Evolutionary conservation across 2,113 vertebrate genomes (phyloP).

Genomic region (Erythrocebus patas): DNA sequence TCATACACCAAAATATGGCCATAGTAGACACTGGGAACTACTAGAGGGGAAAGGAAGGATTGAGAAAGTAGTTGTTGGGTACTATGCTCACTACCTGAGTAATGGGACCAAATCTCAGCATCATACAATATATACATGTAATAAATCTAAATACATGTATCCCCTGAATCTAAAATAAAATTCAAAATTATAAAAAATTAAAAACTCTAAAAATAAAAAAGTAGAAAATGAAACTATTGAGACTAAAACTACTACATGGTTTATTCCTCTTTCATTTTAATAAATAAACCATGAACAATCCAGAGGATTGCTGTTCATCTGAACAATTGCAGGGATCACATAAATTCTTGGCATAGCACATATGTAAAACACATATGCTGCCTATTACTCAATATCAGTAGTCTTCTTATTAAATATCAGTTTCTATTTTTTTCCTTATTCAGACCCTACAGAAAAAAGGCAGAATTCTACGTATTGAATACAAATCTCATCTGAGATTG

Average conservation of each 20-base stretch:
- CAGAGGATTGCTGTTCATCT: background rate
- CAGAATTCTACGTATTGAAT: background rate
- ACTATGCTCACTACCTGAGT: too few species aligned
- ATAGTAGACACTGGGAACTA: too few species aligned
- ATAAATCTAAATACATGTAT: too few species aligned
- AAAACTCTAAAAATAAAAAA: too few species aligned
- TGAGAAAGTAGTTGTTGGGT: too few species aligned
- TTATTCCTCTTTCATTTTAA: background rate
- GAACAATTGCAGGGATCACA: background rate
- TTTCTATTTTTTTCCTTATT: background rate
- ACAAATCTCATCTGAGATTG: background rate
- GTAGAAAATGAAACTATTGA: background rate
- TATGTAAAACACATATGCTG: background rate
- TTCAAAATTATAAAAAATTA: too few species aligned
- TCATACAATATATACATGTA: too few species aligned
- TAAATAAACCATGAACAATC: background rate
- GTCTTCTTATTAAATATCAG: background rate
- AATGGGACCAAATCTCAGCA: too few species aligned
- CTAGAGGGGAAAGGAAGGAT: too few species aligned
- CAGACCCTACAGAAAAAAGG: background rate
- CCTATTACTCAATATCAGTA: background rate
- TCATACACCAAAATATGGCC: too few species aligned
- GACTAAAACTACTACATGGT: background rate
- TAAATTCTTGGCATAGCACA: background rate
- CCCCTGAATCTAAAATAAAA: too few species aligned